These are phyloP conservation scores for Lepidotrigona ventralis DNA, from an alignment of 1,140 invertebrate species.

Conservation along the genomic window DNA sequence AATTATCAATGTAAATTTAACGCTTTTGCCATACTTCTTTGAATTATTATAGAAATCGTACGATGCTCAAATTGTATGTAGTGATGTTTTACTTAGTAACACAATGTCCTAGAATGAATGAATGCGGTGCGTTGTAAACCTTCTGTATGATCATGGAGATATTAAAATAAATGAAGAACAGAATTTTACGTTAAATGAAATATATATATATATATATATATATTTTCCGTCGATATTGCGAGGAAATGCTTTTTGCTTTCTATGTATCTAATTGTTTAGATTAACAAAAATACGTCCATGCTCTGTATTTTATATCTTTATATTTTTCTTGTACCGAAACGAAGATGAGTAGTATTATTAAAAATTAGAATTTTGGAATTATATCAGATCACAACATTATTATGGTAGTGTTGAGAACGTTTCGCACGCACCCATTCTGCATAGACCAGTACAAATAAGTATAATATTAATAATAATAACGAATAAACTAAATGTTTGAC, in stretches of 20 bases:
- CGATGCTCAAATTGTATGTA: slow-evolving; percentile 69
- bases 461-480: slow-evolving; percentile 62
- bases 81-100: slow-evolving; percentile 62
- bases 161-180: slow-evolving; percentile 19
- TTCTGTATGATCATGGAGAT: slow-evolving; percentile 38
- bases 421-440: slow-evolving; percentile 62
- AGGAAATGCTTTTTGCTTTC: slow-evolving; percentile 11
- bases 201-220: neutral
- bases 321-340: slow-evolving; percentile 17
- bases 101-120: slow-evolving; percentile 60
- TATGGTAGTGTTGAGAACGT: slow-evolving; percentile 32
- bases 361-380: slow-evolving; percentile 3
- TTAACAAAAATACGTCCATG: neutral
- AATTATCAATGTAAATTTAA: slow-evolving; percentile 55
- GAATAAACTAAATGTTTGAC: slow-evolving; percentile 55
- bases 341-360: neutral
- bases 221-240: slow-evolving; percentile 30
- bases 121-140: slow-evolving; percentile 58
- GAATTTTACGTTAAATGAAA: slow-evolving; percentile 22
- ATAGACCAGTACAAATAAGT: slow-evolving; percentile 70
- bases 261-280: neutral
- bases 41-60: slow-evolving; percentile 63
- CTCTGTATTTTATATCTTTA: slow-evolving; percentile 20
- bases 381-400: neutral
- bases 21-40: slow-evolving; percentile 66